phyloP scores from a whole-genome alignment of 2,797 vertebrate genomes.

The Mastacembelus armatus region DNA sequence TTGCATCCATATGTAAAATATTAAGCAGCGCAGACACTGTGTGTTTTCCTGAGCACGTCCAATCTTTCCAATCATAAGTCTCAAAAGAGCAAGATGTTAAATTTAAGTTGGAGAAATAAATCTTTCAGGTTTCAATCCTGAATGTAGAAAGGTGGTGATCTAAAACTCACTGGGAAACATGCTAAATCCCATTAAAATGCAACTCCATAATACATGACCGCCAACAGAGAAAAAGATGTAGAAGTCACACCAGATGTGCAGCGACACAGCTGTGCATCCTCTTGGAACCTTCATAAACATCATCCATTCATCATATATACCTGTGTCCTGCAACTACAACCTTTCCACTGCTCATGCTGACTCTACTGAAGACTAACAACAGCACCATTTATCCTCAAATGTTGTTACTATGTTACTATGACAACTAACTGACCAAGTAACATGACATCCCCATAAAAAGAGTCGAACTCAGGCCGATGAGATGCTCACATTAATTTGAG shows the following conservation, averaged over 20 bases:
- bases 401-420: slow-evolving; percentile 44
- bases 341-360: not conserved
- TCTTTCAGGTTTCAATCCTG: not conserved
- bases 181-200: not conserved
- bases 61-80: not conserved
- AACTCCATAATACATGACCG: not conserved
- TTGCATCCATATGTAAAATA: slow-evolving; percentile 50
- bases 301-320: not conserved
- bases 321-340: slow-evolving; percentile 10
- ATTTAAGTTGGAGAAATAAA: not conserved
- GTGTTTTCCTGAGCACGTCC: too few species aligned
- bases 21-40: slow-evolving; percentile 7
- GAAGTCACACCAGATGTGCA: too few species aligned
- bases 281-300: not conserved
- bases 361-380: not conserved
- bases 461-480: slow-evolving; percentile 26
- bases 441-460: slow-evolving; percentile 7
- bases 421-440: slow-evolving; percentile 36
- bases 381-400: not conserved
- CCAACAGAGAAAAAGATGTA: not conserved
- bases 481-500: slow-evolving; percentile 21
- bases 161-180: not conserved
- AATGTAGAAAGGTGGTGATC: not conserved
- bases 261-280: not conserved
- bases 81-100: not conserved